Percentiles rank a stretch among this genome's conserved stretches.
Evolutionary conservation across 2,888 invertebrate species (phyloP).

Genomic region (Drosophila phalerata): DNA sequence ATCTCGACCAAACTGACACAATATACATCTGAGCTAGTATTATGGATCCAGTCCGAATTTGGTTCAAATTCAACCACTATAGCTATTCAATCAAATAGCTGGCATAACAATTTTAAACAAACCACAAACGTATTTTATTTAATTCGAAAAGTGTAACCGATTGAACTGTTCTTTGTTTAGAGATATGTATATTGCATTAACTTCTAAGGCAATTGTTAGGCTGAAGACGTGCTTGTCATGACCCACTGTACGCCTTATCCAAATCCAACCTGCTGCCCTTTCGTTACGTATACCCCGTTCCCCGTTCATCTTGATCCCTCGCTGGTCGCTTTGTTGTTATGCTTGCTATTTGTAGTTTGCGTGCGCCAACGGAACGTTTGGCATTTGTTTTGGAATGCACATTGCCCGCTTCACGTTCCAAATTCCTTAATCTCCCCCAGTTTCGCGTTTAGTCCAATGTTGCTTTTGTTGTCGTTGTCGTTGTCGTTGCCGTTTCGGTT

Average conservation of each 20-base stretch:
- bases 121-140: too few relatives aligned
- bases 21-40: too few relatives aligned
- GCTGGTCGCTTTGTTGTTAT: conserved; percentile 45
- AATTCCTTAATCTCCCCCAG: conserved; percentile 38
- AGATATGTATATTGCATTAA: neutral
- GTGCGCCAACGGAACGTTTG: conserved; percentile 52
- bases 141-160: too few relatives aligned
- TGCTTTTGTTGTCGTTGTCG: neutral
- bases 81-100: too few relatives aligned
- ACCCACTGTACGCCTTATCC: neutral
- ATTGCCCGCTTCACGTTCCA: conserved; percentile 33
- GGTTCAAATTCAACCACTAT: too few relatives aligned
- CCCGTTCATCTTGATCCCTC: conserved; percentile 5
- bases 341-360: conserved; percentile 66
- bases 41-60: too few relatives aligned
- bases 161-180: neutral
- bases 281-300: neutral
- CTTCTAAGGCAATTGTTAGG: neutral
- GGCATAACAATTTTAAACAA: too few relatives aligned
- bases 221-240: neutral
- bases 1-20: too few relatives aligned
- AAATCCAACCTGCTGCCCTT: neutral
- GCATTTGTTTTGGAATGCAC: conserved; percentile 55
- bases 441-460: neutral
- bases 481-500: neutral